phyloP scores from a whole-genome alignment of 2,797 vertebrate genomes.

The Lutra lutra region DNA sequence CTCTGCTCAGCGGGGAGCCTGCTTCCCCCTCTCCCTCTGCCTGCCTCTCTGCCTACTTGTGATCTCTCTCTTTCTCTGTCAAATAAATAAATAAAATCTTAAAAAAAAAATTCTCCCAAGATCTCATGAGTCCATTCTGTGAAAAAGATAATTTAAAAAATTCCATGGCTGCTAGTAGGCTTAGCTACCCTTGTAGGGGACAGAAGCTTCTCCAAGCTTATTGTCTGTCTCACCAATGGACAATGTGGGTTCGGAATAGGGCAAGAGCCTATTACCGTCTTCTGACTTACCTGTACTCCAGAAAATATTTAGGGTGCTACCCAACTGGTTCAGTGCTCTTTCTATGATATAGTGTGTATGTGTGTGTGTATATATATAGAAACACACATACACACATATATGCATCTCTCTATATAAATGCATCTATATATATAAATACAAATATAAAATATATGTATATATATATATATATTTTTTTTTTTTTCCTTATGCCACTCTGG shows the following conservation, averaged over 20 bases:
- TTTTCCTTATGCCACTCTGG: not conserved
- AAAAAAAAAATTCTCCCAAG: not conserved
- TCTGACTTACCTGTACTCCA: not conserved
- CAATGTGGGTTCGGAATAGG: not conserved
- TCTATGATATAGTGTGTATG: not conserved
- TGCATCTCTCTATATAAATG: not conserved
- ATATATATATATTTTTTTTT: not conserved
- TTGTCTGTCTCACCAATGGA: not conserved
- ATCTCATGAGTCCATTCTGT: not conserved
- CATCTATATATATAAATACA: not conserved
- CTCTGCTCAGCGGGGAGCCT: no score
- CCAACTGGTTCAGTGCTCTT: not conserved
- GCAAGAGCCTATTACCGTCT: not conserved
- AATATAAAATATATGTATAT: not conserved
- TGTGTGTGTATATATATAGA: not conserved
- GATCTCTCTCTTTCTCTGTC: no score
- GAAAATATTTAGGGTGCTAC: not conserved
- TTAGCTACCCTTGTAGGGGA: not conserved
- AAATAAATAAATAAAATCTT: no score
- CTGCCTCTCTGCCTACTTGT: no score
- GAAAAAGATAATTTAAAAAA: slow-evolving; percentile 21
- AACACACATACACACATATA: not conserved
- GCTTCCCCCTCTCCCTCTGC: no score
- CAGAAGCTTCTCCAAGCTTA: not conserved
- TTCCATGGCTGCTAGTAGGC: not conserved